Evolutionary conservation across 2,113 vertebrate genomes (phyloP).

Genomic region (Ochotona curzoniae): DNA sequence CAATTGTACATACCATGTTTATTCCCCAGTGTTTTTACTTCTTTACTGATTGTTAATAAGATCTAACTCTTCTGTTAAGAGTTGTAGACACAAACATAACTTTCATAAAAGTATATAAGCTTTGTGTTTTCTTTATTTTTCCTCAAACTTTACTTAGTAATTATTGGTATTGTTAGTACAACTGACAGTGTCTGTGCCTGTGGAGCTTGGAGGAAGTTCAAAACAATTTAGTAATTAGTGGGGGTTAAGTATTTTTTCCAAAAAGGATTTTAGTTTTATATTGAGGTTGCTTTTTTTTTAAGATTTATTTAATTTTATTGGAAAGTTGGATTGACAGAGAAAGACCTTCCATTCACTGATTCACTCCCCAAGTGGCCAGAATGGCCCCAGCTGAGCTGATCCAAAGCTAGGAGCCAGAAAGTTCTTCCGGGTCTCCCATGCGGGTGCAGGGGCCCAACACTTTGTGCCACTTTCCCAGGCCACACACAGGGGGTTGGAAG

Average conservation of each 20-base stretch:
- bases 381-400: too few species aligned
- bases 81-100: not conserved
- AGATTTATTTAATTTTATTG: too few species aligned
- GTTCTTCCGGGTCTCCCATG: too few species aligned
- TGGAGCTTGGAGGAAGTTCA: not conserved
- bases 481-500: too few species aligned
- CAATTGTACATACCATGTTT: not conserved
- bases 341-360: too few species aligned
- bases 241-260: conserved; percentile 17
- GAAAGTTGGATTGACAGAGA: too few species aligned
- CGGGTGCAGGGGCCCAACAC: too few species aligned
- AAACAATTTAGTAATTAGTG: not conserved
- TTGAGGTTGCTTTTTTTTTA: not conserved
- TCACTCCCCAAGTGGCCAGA: too few species aligned
- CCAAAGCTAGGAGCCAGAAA: too few species aligned
- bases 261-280: not conserved
- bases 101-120: not conserved
- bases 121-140: not conserved
- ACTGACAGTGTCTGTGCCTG: not conserved
- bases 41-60: conserved; percentile 33
- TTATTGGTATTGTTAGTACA: not conserved
- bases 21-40: not conserved
- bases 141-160: conserved; percentile 6
- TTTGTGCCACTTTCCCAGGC: too few species aligned
- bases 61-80: conserved; percentile 12